Base-by-base conservation (phyloP, 2,888 invertebrate genomes). In the Chloroclystis v-ata region DNA sequence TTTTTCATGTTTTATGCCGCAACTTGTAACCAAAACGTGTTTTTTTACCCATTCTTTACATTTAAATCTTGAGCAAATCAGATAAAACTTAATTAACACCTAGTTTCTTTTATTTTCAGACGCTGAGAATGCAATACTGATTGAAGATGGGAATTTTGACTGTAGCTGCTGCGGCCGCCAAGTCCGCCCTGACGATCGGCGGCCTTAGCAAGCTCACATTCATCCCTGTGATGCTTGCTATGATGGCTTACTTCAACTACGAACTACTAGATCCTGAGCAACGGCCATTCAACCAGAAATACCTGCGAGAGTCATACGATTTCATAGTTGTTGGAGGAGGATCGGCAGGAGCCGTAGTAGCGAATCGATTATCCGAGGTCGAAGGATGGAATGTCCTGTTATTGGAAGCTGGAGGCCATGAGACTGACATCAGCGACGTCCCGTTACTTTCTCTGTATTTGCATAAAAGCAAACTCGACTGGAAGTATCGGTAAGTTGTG, bases 381-480 rank as follows among this genome's bases (percentile, higher is more conserved):
- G 89, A 92, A 2, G 89, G 91, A 5, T 96, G 95, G 95, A 94
- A 91, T 63, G 92, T 96, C 0, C 77, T 96, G 37, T 75, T 96
- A 8, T 65, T 96, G 33, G 96, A 96, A 75, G 96, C 96, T 0
- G 96, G 96, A 7, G 95, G 95, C 0, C 94, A 95, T 58, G 96
- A 96, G 73, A 95, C 94, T 0, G 95, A 95, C 68, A 93, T 95
- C 37, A 93, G 95, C 0, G 96, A 96, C 71, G 95, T 96, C 2
- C 96, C 96, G 0, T 89, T 95, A 38, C 78, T 96, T n/a, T 96
- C 96, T 30, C 75, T 96, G 35, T 97, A 95, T 75, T 88, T 97
- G 65, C 97, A 97, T 77, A 95, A 95, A 66, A 96, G 96, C 72
- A 94, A 94, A 86, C 74, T 96, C 65, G 97, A 97, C 76, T 97